Base-by-base conservation (phyloP, 2,113 vertebrate species). In the Engraulis encrasicolus region DNA sequence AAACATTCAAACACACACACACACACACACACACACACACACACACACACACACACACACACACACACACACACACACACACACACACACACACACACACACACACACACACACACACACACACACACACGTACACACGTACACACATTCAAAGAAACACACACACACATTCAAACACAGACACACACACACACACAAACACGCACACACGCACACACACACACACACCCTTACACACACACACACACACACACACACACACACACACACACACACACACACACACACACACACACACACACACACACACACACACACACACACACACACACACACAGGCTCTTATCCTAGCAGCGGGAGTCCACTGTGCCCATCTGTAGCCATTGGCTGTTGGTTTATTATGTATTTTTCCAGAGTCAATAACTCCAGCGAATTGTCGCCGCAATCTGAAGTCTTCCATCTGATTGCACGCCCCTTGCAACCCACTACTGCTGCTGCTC, bases 361-460 rank as follows among this genome's bases (percentile, higher is more conserved):
- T n/a, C 58, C 58, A 5, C 58, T 45, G 40, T 9, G n/a, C 58
- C 58, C 52, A 58, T 58, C 52, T 19, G 52, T 58, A 58, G 52
- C 52, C 52, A 58, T 19, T 18, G 52, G 52, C 52, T 58, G 19
- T 58, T 20, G 52, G 18, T 58, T 58, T n/a, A n/a, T n/a, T n/a
- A n/a, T n/a, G n/a, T n/a, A 45, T 45, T 45, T 45, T 58, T 58
- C n/a, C 19, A 1, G 7, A 20, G 52, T 58, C 52, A n/a, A n/a
- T 58, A 58, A n/a, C 52, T 58, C n/a, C n/a, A n/a, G 52, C n/a
- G 52, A 58, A 58, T 52, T n/a, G 52, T 58, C n/a, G n/a, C n/a
- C n/a, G n/a, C n/a, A n/a, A n/a, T 58, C 40, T 45, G 18, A 6
- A 58, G 52, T 58, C n/a, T 58, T 20, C 19, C 52, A 45, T 45